phyloP scores from a whole-genome alignment of 2,888 invertebrate genomes.

The Watsonalla binaria region DNA sequence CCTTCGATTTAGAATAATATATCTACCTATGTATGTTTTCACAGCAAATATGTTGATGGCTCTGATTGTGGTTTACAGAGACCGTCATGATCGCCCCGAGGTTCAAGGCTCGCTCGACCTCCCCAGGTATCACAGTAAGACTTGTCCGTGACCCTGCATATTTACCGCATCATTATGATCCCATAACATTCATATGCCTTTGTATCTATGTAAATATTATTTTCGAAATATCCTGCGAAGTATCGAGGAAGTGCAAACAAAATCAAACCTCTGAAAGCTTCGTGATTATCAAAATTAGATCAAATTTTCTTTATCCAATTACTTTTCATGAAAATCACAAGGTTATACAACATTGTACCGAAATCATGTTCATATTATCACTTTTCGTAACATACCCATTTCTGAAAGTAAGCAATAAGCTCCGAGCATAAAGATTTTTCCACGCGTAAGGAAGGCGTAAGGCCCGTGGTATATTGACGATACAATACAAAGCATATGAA shows the following conservation, averaged over 20 bases:
- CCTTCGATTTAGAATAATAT: too few relatives aligned
- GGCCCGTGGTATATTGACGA: constrained; percentile 2
- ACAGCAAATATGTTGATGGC: constrained; percentile 19
- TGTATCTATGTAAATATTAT: not conserved
- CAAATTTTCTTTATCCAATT: not conserved
- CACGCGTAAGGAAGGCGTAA: constrained; percentile 9
- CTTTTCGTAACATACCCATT: constrained; percentile 10
- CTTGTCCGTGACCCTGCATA: constrained; percentile 14
- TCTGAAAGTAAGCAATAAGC: constrained; percentile 13
- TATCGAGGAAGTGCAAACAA: too few relatives aligned
- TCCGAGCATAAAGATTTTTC: constrained; percentile 10
- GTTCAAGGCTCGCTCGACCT: constrained; percentile 89
- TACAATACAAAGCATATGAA: constrained; percentile 32
- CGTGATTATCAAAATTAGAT: not conserved
- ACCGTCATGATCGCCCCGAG: constrained; percentile 86
- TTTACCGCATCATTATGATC: constrained; percentile 5
- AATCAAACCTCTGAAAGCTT: not conserved
- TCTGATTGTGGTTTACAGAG: constrained; percentile 80
- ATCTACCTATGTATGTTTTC: not conserved
- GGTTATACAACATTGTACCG: not conserved
- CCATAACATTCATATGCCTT: constrained; percentile 33
- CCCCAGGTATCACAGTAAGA: constrained; percentile 79
- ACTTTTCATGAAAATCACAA: not conserved
- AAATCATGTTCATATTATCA: constrained; percentile 2
- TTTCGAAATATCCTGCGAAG: not conserved